Evolutionary conservation across 2,888 invertebrate genomes (phyloP).

Genomic region (Pogonocherus hispidulus): DNA sequence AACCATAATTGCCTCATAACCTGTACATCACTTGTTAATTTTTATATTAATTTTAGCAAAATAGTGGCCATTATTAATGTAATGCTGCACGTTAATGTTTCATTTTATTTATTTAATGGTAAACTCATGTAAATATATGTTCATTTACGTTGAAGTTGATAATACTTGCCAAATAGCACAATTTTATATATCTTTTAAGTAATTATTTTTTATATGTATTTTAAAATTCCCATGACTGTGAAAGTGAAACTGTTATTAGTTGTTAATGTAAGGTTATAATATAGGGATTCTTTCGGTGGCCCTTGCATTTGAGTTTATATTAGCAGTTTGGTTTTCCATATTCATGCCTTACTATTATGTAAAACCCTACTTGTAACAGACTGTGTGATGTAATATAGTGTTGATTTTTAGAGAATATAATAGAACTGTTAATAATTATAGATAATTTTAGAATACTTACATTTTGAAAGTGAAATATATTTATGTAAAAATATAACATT

Average conservation of each 20-base stretch:
- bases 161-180: constrained; percentile 51
- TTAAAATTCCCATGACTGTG: constrained; percentile 35
- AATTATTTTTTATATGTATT: constrained; percentile 24
- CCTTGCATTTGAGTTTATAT: constrained; percentile 21
- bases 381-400: constrained; percentile 60
- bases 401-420: constrained; percentile 59
- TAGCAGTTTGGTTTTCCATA: constrained; percentile 14
- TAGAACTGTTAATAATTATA: constrained; percentile 53
- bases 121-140: constrained; percentile 35
- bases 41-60: not conserved
- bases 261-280: constrained; percentile 28
- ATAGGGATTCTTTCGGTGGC: constrained; percentile 9
- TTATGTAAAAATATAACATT: constrained; percentile 54
- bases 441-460: constrained; percentile 40
- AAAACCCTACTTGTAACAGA: constrained; percentile 53
- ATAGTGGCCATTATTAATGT: constrained; percentile 15
- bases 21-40: too few relatives aligned
- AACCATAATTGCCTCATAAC: too few relatives aligned
- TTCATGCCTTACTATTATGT: constrained; percentile 35
- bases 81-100: not conserved
- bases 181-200: constrained; percentile 33
- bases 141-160: constrained; percentile 34
- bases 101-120: constrained; percentile 27
- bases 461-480: constrained; percentile 54
- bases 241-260: constrained; percentile 12